Percentiles rank a stretch among this genome's conserved stretches.
phyloP scores from a whole-genome alignment of 2,797 vertebrate genomes.

The Bovichtus diacanthus region DNA sequence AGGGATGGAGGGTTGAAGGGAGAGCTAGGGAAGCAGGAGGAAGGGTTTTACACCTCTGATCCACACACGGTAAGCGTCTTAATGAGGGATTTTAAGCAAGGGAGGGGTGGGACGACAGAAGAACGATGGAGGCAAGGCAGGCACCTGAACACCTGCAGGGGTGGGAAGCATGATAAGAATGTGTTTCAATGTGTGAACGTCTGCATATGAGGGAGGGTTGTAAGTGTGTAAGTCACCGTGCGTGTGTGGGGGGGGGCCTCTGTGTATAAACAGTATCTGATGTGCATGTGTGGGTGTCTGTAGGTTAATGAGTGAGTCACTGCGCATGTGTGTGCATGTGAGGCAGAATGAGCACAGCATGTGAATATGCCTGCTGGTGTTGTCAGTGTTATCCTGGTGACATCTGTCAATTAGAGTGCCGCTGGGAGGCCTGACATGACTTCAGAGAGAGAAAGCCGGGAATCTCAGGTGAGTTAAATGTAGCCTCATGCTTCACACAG shows the following conservation, averaged over 20 bases:
- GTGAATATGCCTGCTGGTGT: slow-evolving; percentile 49
- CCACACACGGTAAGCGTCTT: slow-evolving; percentile 77
- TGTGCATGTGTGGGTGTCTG: slow-evolving; percentile 2
- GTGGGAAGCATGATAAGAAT: slow-evolving; percentile 71
- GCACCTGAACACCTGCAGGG: slow-evolving; percentile 81
- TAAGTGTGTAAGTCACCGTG: slow-evolving; percentile 30
- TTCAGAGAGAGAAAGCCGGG: slow-evolving; percentile 43
- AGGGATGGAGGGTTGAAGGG: slow-evolving; percentile 64
- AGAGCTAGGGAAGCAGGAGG: slow-evolving; percentile 67
- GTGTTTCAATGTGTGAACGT: slow-evolving; percentile 72
- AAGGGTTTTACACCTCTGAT: slow-evolving; percentile 80
- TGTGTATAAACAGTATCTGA: slow-evolving; percentile 29
- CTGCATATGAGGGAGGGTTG: slow-evolving; percentile 38
- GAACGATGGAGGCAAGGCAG: slow-evolving; percentile 61
- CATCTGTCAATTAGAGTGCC: slow-evolving; percentile 48
- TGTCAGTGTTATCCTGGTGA: slow-evolving; percentile 47
- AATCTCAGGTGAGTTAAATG: slow-evolving; percentile 37
- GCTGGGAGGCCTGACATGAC: slow-evolving; percentile 23
- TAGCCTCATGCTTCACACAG: slow-evolving; percentile 35
- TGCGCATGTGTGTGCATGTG: slow-evolving; percentile 19
- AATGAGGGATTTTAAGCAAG: slow-evolving; percentile 77
- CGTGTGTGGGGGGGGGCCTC: slow-evolving; percentile 5
- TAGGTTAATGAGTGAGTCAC: slow-evolving; percentile 37
- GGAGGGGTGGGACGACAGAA: slow-evolving; percentile 62
- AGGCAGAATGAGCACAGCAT: slow-evolving; percentile 33